Percentiles rank a stretch among this genome's conserved stretches.
phyloP scores from a whole-genome alignment of 2,113 vertebrate genomes.

The Equus quagga region DNA sequence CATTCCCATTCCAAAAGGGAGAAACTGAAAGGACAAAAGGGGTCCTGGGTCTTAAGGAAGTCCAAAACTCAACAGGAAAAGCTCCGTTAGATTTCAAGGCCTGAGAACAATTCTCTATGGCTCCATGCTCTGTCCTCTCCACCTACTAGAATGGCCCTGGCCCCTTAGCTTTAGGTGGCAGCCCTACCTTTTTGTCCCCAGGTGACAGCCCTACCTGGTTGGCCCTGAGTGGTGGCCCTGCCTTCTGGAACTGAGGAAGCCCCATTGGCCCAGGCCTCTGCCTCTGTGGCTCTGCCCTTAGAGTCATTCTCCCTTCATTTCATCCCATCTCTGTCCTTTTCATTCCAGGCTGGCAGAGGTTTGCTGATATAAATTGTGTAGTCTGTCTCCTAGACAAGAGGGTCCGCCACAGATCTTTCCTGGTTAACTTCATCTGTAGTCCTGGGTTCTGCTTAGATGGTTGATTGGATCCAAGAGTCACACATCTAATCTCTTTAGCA shows the following conservation, averaged over 20 bases:
- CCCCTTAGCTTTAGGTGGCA: neutral
- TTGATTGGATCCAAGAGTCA: neutral
- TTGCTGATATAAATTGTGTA: neutral
- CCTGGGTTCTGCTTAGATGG: neutral
- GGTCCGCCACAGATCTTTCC: neutral
- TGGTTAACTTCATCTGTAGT: neutral
- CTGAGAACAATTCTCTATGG: neutral
- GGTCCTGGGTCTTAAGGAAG: neutral
- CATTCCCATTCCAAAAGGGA: neutral
- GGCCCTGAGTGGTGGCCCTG: too few species aligned
- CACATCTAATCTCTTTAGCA: neutral
- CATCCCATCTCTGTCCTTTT: neutral
- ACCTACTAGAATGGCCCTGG: neutral
- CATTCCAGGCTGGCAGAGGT: neutral
- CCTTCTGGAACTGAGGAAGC: neutral
- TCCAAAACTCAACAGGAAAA: neutral
- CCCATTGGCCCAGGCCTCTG: neutral
- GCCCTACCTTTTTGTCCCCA: neutral
- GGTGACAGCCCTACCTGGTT: neutral
- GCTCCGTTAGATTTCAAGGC: neutral
- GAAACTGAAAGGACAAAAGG: neutral
- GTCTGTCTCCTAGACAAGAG: neutral
- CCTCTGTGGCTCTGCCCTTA: neutral
- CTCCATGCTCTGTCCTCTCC: neutral
- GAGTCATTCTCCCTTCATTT: neutral